Base-by-base conservation (phyloP, 2,888 invertebrate species). In the Dryadula phaetusa region DNA sequence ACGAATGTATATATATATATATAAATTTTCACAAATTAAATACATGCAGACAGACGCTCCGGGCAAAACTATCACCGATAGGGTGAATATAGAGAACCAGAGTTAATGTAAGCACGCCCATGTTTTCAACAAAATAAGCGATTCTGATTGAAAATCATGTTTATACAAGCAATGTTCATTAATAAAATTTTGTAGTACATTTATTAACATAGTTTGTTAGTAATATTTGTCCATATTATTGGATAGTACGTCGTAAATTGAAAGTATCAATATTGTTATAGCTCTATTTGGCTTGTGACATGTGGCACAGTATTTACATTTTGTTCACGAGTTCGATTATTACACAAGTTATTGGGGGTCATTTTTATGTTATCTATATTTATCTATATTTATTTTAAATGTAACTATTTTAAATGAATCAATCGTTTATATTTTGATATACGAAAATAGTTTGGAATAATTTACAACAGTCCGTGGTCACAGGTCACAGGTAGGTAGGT, bases 51-150 rank as follows among this genome's bases (percentile, higher is more conserved):
- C n/a, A 25, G 14, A 1, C 22, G 20, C 22, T 20, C 7, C 20
- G 22, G 40, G 40, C n/a, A 40, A 40, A 37, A 25, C 40, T 40
- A 56, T 56, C 22, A 56, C 56, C n/a, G 22, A 56, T 40, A 16
- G 1, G 22, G n/a, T 56, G 16, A 56, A 56, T 25, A 22, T 56
- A 16, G 14, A 56, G 22, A 40, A 66, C 32, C 61, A 54, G 64
- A 68, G 52, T 53, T 53, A 65, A 64, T 47, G 47, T 52, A 53
- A 70, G 53, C 69, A 52, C 60, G 54, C 63, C 62, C 62, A 47
- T 40, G 49, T 64, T 56, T 53, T 63, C 37, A 53, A 49, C 53
- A 54, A 69, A 69, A 70, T 70, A 70, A 70, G 66, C 70, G 62
- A 56, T 70, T 64, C 42, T 66, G 53, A 63, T 67, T 67, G 67